phyloP scores from a whole-genome alignment of 2,797 vertebrate species.

The Falco naumanni region DNA sequence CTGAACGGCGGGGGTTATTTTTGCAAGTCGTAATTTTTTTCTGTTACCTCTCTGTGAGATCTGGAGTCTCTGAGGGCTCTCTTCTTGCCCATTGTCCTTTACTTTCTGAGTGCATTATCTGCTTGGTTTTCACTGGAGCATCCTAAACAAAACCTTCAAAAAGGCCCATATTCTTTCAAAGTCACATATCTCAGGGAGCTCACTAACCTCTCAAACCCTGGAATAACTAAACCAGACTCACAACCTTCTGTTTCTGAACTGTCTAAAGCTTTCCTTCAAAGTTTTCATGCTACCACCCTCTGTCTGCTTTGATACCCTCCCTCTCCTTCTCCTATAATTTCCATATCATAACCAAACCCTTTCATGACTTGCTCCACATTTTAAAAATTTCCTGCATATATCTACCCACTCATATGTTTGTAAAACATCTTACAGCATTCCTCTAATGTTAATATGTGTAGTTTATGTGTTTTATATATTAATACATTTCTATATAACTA shows the following conservation, averaged over 20 bases:
- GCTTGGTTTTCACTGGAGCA: background rate
- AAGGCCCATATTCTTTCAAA: background rate
- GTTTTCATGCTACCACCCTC: background rate
- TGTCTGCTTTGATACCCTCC: background rate
- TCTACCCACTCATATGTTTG: background rate
- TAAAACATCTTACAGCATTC: background rate
- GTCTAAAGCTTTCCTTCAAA: background rate
- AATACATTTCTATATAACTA: background rate
- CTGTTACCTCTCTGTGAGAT: background rate
- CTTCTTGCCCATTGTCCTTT: background rate
- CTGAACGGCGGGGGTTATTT: accelerated
- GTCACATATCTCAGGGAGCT: background rate
- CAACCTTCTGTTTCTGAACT: background rate
- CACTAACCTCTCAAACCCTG: background rate
- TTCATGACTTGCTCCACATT: background rate
- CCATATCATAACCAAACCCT: background rate
- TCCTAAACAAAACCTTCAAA: background rate
- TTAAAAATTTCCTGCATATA: background rate
- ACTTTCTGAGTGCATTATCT: background rate
- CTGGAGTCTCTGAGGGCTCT: background rate
- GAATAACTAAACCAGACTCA: background rate
- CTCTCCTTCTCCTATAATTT: background rate
- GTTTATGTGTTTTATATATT: background rate
- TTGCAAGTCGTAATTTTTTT: background rate
- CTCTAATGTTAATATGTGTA: background rate